Base-by-base conservation (phyloP, 2,888 invertebrate genomes). In the Melipona beecheii region DNA sequence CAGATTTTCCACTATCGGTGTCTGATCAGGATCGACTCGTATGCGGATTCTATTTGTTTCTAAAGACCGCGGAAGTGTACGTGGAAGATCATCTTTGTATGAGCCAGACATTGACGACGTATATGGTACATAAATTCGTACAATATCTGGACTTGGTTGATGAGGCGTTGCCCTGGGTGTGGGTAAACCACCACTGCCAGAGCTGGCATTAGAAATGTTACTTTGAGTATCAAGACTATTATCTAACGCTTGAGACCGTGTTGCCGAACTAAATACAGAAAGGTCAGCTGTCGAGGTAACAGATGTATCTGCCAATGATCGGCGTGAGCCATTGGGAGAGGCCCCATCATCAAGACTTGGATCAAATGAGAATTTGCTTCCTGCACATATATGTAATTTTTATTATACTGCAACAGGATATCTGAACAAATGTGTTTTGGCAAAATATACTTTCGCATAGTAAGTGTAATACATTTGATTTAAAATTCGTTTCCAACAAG, bases 251-350 rank as follows among this genome's bases (percentile, higher is more conserved):
- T 97, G 97, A 19, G 97, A 97, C 75, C 97, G 95, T 19, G 97
- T 97, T 91, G 96, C 96, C 81, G 95, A 95, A 31, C 97, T 97
- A 95, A 97, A 97, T 87, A 97, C 97, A 90, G 97, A 97, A 81
- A 97, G 95, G 93, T 97, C 97, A 0, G 97, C 97, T 0, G 97
- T 97, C 73, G 97, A 97, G 52, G 97, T 98, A 75, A 97, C 97
- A 90, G 97, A 97, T 36, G 97, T 98, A 93, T 97, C 97, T 27
- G 97, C 97, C 83, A 98, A 95, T 73, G 97, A 98, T 75, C 97
- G 96, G 78, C 97, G 96, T 27, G 97, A 97, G 49, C 97, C 97
- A 82, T 96, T 95, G 82, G 95, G 95, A 52, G 97, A 97, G 90
- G 96, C 96, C 31, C 96, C 96, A 93, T 97, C 97, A 85, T 96